Conservation (phyloP, 2,888 invertebrate species). For the Entomobrya proxima region DNA sequence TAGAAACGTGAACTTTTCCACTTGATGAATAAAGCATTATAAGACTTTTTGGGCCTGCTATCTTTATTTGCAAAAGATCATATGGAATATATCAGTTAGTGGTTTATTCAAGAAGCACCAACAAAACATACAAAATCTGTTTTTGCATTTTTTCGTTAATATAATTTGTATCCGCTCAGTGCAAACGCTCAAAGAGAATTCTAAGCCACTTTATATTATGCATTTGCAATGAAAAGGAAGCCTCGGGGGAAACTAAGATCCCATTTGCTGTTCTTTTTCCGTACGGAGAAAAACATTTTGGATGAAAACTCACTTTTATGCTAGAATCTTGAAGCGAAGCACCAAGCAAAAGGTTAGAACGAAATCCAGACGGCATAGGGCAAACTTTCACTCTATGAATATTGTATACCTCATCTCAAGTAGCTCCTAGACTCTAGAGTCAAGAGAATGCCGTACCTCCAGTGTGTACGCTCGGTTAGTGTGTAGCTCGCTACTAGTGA, state of each 20-base stretch:
- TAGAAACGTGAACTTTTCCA: background rate
- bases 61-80: background rate
- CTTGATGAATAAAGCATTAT: background rate
- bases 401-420: background rate
- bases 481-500: background rate
- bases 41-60: background rate
- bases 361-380: background rate
- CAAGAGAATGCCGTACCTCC: background rate
- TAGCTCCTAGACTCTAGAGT: background rate
- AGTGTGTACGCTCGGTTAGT: background rate
- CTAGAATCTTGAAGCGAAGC: background rate
- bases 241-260: conserved; percentile 48
- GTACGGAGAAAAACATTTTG: conserved; percentile 11
- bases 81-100: background rate
- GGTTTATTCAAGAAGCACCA: too few relatives aligned
- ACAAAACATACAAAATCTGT: too few relatives aligned
- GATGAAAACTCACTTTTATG: conserved; percentile 24
- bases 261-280: conserved; percentile 27
- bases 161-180: background rate
- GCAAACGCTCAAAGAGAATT: background rate
- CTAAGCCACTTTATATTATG: background rate
- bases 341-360: conserved; percentile 17
- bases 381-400: background rate
- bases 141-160: too few relatives aligned
- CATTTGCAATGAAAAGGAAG: conserved; percentile 7